Base-by-base conservation (phyloP, 2,113 vertebrate species). In the Rhinopithecus roxellana region DNA sequence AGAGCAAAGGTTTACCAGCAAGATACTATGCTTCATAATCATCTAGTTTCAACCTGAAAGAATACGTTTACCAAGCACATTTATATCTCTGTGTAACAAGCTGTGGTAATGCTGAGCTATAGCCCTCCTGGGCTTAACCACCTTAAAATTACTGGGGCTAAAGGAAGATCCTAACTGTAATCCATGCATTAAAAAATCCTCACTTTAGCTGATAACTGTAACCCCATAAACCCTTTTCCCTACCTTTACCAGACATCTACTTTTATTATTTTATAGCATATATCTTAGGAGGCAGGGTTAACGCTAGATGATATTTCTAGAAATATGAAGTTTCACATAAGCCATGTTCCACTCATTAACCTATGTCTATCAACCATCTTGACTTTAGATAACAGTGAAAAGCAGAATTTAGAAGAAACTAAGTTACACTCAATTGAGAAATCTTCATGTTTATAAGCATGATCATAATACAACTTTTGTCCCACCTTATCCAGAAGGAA, bases 401-500 rank as follows among this genome's bases (percentile, higher is more conserved):
- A 30, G 50, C 59, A 81, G 64, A 84, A 35, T 74, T 84, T 70
- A 0, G 48, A 16, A 35, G 75, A 0, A 79, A 14, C 35, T 1
- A 92, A 78, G 57, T 72, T 69, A 2, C 20, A 2, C 22, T 6
- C 35, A 0, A 0, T 0, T 32, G 94, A 87, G 90, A 67, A 1
- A 0, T 12, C 91, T 2, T 23, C 88, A 6, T 93, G 0, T 35
- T 11, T 96, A 93, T 0, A 98, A 98, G 2, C 99, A 99, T 1
- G 98, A 99, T 30, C 97, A 90, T 27, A 94, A 99, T 14, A n/a
- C 98, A 5, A 99, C 99, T 59, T 98, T 98, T 43, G 70, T 99
- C 77, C 99, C 99, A 0, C 99, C 99, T 1, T 99, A 99, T 91
- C 99, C 99, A 16, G 98, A 98, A 72, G 98, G 98, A 80, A 96